Evolutionary conservation across 37 sponge, comb jelly and placozoan genomes (phyloP).

Genomic region (Bolinopsis microptera): DNA sequence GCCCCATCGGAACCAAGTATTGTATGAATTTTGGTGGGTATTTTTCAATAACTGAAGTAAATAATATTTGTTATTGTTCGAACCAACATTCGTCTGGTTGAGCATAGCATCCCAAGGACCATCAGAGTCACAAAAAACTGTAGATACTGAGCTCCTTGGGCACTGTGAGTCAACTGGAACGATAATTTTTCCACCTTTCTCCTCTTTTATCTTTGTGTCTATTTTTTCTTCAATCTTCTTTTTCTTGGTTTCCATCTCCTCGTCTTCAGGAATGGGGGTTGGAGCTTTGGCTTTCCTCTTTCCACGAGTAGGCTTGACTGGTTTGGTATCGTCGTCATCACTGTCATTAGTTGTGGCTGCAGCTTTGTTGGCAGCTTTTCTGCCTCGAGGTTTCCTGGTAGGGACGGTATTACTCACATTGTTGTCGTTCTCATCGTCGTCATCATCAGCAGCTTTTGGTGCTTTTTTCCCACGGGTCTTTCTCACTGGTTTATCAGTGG

Average conservation of each 20-base stretch:
- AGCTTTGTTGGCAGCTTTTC: not conserved
- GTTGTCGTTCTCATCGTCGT: not conserved
- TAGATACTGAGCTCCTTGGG: not conserved
- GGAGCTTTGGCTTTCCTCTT: constrained; percentile 8
- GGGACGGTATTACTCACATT: not conserved
- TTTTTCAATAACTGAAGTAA: not conserved
- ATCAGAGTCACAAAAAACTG: not conserved
- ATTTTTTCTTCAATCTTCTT: constrained; percentile 52
- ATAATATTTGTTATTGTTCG: constrained; percentile 56
- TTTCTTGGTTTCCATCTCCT: constrained; percentile 29
- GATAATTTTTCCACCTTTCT: constrained; percentile 31
- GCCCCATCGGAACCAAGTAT: constrained; percentile 35
- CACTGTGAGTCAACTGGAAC: constrained; percentile 23
- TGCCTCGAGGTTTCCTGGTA: not conserved
- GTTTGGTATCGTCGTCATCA: not conserved
- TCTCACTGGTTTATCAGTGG: not conserved
- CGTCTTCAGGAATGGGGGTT: not conserved
- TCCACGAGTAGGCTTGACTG: not conserved
- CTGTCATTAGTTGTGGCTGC: not conserved
- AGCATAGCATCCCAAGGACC: constrained; percentile 63
- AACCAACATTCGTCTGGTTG: constrained; percentile 55
- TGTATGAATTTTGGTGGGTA: not conserved
- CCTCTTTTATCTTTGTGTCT: constrained; percentile 37
- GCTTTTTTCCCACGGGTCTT: not conserved
- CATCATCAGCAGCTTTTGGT: not conserved